Conservation (phyloP, 2,797 vertebrate genomes). For the Brachyrhaphis roseni region DNA sequence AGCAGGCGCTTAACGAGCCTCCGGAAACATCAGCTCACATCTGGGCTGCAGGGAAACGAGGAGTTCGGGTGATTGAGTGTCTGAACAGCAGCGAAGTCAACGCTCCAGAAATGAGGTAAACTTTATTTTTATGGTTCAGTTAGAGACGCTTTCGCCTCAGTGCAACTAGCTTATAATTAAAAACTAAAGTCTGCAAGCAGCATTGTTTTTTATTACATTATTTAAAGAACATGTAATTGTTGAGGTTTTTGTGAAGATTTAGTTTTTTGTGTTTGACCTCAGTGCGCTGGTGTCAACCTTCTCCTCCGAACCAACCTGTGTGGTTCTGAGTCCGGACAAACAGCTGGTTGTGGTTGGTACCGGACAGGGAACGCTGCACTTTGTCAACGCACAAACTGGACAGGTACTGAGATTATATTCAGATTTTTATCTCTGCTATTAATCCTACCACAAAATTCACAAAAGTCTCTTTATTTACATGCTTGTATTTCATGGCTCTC, state of each 20-base stretch:
- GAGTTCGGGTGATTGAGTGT: constrained; percentile 63
- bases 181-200: not conserved
- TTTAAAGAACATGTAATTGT: not conserved
- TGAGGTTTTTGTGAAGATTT: not conserved
- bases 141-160: not conserved
- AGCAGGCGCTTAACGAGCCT: constrained; percentile 86
- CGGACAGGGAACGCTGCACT: constrained; percentile 79
- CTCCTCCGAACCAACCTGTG: constrained; percentile 71
- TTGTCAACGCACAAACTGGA: constrained; percentile 81
- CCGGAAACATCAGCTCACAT: constrained; percentile 61
- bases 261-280: constrained; percentile 5
- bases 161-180: too few relatives aligned
- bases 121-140: not conserved
- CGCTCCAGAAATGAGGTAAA: constrained; percentile 62
- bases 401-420: constrained; percentile 69
- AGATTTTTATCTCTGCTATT: not conserved
- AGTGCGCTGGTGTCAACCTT: constrained; percentile 78
- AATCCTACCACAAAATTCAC: not conserved
- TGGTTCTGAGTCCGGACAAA: constrained; percentile 74
- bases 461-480: too few relatives aligned
- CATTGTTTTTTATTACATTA: not conserved
- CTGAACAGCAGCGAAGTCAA: constrained; percentile 61
- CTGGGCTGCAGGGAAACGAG: constrained; percentile 74
- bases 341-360: constrained; percentile 83
- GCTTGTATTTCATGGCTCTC: too few relatives aligned